phyloP scores from a whole-genome alignment of 2,797 vertebrate species.

The Mastacembelus armatus region DNA sequence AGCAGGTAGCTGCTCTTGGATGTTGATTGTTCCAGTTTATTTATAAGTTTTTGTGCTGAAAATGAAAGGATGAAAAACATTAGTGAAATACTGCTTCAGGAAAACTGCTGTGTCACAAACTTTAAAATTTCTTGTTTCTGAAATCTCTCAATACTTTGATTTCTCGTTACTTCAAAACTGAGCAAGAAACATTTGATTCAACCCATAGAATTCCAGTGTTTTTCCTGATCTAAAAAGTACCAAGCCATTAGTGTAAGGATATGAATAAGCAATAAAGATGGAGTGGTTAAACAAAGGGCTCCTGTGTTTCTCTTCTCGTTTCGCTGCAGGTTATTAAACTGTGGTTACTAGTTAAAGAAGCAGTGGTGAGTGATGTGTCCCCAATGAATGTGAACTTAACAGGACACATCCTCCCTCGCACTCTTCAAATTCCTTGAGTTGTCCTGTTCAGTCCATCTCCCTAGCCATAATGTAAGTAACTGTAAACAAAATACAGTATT shows the following conservation, averaged over 20 bases:
- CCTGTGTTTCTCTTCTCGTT: neutral
- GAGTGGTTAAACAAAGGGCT: conserved; percentile 42
- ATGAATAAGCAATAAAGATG: conserved; percentile 75
- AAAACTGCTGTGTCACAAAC: conserved; percentile 45
- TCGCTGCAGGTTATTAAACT: neutral
- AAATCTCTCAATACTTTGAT: conserved; percentile 28
- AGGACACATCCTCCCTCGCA: too few species aligned
- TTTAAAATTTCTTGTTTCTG: conserved; percentile 39
- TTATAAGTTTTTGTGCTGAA: conserved; percentile 52
- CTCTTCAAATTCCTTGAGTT: neutral
- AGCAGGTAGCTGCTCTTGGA: conserved; percentile 29
- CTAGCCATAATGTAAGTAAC: too few species aligned
- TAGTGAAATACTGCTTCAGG: conserved; percentile 14
- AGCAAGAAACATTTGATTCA: conserved; percentile 46
- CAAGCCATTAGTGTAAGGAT: conserved; percentile 62
- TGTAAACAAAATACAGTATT: too few species aligned
- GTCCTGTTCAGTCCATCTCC: too few species aligned
- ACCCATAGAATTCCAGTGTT: conserved; percentile 39
- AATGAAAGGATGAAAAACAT: neutral
- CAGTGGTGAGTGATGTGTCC: neutral
- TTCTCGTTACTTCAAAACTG: too few species aligned
- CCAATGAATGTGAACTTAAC: too few species aligned
- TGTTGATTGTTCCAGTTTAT: conserved; percentile 46
- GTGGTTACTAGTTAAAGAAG: neutral
- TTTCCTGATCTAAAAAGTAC: conserved; percentile 51